These are phyloP conservation scores for Ptychodera flava DNA, from an alignment of 35 echinoderm and acorn worm species.

Conservation along the genomic window DNA sequence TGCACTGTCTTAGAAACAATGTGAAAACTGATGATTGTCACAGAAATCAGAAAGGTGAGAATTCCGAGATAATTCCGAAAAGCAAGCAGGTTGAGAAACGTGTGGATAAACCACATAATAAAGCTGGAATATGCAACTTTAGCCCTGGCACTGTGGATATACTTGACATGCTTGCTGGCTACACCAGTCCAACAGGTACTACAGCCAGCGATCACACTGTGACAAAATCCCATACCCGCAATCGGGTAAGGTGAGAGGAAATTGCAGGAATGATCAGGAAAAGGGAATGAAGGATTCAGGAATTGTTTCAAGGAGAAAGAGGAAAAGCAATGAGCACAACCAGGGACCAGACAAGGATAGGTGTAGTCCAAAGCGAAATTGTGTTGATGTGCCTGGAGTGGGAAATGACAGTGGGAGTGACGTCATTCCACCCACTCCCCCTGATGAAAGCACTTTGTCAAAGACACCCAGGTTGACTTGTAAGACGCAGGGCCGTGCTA, in stretches of 20 bases:
- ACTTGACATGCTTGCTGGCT: constrained; percentile 72
- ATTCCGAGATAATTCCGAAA: not conserved
- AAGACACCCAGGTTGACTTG: not conserved
- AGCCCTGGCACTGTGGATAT: constrained; percentile 80
- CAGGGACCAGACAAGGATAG: not conserved
- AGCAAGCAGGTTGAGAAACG: not conserved
- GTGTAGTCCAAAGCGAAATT: not conserved
- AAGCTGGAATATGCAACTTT: no score
- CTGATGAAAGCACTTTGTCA: not conserved
- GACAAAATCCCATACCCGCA: no score
- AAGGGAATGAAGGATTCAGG: no score
- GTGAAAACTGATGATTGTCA: not conserved
- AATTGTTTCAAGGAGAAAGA: not conserved
- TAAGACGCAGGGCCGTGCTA: not conserved
- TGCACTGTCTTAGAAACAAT: not conserved
- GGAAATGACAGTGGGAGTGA: constrained; percentile 58
- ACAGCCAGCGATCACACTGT: no score
- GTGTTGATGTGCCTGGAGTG: not conserved
- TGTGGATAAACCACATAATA: no score
- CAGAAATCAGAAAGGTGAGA: no score
- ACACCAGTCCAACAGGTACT: not conserved
- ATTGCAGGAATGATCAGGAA: no score
- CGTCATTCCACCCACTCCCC: constrained; percentile 62
- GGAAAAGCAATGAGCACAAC: not conserved
- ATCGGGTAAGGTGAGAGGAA: no score